Conservation (phyloP, 2,113 vertebrate genomes). For the Butastur rufipennis region DNA sequence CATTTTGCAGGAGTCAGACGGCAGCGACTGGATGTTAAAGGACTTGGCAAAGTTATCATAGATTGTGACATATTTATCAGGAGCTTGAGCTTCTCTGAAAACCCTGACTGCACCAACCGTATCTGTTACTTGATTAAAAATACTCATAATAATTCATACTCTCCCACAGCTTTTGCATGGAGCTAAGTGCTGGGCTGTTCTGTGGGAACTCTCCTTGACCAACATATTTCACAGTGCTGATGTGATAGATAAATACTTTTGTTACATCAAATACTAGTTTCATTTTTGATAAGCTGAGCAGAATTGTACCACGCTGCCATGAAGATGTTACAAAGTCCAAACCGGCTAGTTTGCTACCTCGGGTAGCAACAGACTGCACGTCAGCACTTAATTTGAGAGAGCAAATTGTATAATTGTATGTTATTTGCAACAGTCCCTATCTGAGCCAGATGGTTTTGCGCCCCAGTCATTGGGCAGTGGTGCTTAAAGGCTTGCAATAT, state of each 20-base stretch:
- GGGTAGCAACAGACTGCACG: neutral
- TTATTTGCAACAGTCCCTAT: neutral
- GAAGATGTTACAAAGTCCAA: neutral
- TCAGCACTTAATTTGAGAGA: neutral
- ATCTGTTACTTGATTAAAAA: slow-evolving; percentile 74
- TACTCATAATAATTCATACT: slow-evolving; percentile 66
- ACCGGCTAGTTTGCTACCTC: neutral
- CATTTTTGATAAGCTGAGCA: neutral
- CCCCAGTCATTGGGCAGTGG: neutral
- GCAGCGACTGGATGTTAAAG: slow-evolving; percentile 63
- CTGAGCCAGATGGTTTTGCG: neutral
- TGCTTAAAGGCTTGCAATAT: neutral
- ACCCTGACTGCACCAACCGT: slow-evolving; percentile 48
- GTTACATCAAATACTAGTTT: neutral
- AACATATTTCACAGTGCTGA: neutral
- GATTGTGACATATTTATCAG: slow-evolving; percentile 74
- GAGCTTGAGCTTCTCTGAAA: slow-evolving; percentile 67
- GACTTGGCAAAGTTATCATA: slow-evolving; percentile 74
- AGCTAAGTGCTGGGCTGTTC: slow-evolving; percentile 35
- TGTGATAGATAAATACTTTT: neutral
- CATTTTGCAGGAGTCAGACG: slow-evolving; percentile 62
- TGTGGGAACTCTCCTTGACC: slow-evolving; percentile 24
- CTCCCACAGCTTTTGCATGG: slow-evolving; percentile 40
- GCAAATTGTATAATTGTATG: neutral
- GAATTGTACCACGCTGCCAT: neutral